Evolutionary conservation across 1,140 invertebrate genomes (phyloP), one percentile per base, ranked within the genome.

Genomic region (Drosophila triauraria): DNA sequence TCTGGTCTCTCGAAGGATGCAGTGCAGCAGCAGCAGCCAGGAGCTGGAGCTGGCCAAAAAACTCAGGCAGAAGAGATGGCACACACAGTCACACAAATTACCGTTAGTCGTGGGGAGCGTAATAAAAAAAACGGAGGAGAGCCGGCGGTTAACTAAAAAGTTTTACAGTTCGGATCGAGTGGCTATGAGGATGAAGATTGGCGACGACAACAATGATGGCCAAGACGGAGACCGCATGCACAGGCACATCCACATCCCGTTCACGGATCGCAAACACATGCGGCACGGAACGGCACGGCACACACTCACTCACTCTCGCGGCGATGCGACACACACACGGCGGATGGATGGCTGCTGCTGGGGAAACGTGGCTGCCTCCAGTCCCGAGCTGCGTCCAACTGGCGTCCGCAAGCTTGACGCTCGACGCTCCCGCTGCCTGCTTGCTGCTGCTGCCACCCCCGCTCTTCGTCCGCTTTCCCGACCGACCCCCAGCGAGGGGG

Each of bases 341-440:
- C 40, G 42, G 57, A 46, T 59, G 57, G 30, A 32, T 38, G 54
- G 54, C 62, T 64, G 30, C 48, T 62, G 48, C 48, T 46, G 60
- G 50, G 67, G 48, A 56, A 70, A 70, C 48, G 67, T 70, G 67
- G 67, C 67, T 70, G 63, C 67, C 67, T 70, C 63, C 67, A 70
- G 53, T 70, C 67, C 67, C 67, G 67, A 70, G 48, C 67, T 70
- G 67, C 63, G 62, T 70, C 67, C 67, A 70, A 70, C 67, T 70
- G 67, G 62, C 67, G 67, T 69, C 62, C 67, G 62, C 58, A 65
- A 56, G 53, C 42, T 65, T 65, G 57, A 65, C 62, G 62, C 56
- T 58, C 56, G 56, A 35, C 56, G 25, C 63, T 68, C 30, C 38
- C 51, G 30, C 27, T 35, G 38, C 38, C 27, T 38, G 35, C 35